A percentile compares a stretch with the other conserved stretches of the same genome.
Evolutionary conservation across 2,888 invertebrate species (phyloP).

Genomic region (Spodoptera exigua): DNA sequence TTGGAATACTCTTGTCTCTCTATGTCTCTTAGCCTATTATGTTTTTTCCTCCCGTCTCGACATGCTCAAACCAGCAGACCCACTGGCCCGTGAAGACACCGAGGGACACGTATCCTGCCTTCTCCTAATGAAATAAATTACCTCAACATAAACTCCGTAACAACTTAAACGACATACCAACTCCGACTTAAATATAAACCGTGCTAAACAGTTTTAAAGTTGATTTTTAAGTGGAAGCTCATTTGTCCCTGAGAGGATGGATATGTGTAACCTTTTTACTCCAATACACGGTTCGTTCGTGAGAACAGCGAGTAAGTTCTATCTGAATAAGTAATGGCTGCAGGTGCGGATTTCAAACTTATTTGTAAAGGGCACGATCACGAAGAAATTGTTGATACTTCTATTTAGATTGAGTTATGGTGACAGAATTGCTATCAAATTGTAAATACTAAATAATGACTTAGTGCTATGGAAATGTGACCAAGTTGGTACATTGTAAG

Average conservation of each 20-base stretch:
- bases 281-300: slow-evolving; percentile 71
- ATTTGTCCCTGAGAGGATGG: slow-evolving; percentile 69
- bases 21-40: slow-evolving; percentile 59
- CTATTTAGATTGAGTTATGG: no score
- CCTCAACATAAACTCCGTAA: slow-evolving; percentile 56
- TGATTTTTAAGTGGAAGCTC: slow-evolving; percentile 30
- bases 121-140: slow-evolving; percentile 89
- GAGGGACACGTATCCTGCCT: slow-evolving; percentile 88
- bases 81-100: slow-evolving; percentile 85
- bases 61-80: slow-evolving; percentile 75
- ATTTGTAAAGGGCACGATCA: slow-evolving; percentile 30
- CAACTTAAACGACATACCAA: slow-evolving; percentile 48
- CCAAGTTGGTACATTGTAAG: no score
- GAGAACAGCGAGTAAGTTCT: slow-evolving; percentile 69
- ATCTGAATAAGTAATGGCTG: slow-evolving; percentile 58
- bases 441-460: no score
- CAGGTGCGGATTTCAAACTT: slow-evolving; percentile 55
- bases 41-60: slow-evolving; percentile 84
- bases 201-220: slow-evolving; percentile 12
- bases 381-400: no score
- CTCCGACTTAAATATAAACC: slow-evolving; percentile 46
- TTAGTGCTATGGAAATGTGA: no score
- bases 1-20: no score
- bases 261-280: slow-evolving; percentile 80
- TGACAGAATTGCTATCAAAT: no score